Percentiles rank a stretch among this genome's conserved stretches.
phyloP scores from a whole-genome alignment of 1,140 invertebrate genomes.

The Drosophila pachea region DNA sequence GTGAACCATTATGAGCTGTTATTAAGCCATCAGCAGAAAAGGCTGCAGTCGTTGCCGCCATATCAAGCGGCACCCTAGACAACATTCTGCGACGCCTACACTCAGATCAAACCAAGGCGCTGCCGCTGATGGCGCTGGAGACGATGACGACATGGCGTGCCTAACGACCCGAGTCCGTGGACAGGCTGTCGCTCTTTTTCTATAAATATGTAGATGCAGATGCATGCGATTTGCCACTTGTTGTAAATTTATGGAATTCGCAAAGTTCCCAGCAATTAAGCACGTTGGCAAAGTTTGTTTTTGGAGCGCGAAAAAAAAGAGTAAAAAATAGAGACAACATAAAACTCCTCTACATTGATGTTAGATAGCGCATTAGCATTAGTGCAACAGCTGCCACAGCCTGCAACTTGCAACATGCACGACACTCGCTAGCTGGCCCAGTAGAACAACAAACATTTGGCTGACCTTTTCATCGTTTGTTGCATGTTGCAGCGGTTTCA shows the following conservation, averaged over 20 bases:
- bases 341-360: slow-evolving; percentile 67
- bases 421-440: slow-evolving; percentile 48
- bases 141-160: slow-evolving; percentile 31
- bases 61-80: slow-evolving; percentile 53
- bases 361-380: slow-evolving; percentile 43
- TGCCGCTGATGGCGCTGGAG: slow-evolving; percentile 20
- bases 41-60: slow-evolving; percentile 9
- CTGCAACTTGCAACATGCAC: slow-evolving; percentile 62
- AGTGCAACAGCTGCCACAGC: slow-evolving; percentile 30
- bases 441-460: slow-evolving; percentile 75
- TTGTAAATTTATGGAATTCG: slow-evolving; percentile 62
- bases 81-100: slow-evolving; percentile 61
- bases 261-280: slow-evolving; percentile 39
- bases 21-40: slow-evolving; percentile 50
- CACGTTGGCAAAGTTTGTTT: slow-evolving; percentile 53
- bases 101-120: slow-evolving; percentile 14
- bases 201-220: slow-evolving; percentile 17
- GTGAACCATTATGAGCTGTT: slow-evolving; percentile 16
- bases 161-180: slow-evolving; percentile 37
- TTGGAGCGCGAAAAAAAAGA: slow-evolving; percentile 17
- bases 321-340: slow-evolving; percentile 9
- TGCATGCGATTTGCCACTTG: slow-evolving; percentile 11
- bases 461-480: slow-evolving; percentile 71
- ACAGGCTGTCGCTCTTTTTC: slow-evolving; percentile 22
- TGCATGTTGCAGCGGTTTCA: slow-evolving; percentile 30